Evolutionary conservation across 1,140 invertebrate genomes (phyloP).

Genomic region (Rhizoglyphus robini): DNA sequence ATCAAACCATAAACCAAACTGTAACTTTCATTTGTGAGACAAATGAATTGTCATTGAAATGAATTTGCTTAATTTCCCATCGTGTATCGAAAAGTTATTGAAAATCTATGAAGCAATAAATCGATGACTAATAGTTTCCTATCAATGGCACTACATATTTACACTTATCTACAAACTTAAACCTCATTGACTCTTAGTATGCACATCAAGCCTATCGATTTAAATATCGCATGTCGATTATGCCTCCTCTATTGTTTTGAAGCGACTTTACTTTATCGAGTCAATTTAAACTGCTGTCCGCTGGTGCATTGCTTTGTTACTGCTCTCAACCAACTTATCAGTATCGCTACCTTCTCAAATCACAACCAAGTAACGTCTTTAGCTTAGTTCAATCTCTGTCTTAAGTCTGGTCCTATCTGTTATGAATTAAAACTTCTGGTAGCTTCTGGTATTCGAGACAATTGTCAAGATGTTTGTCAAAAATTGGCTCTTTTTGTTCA

Average conservation of each 20-base stretch:
- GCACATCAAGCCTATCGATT: neutral
- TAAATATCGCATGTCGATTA: too few relatives aligned
- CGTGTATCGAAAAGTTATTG: neutral
- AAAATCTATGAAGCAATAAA: too few relatives aligned
- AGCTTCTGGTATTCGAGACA: neutral
- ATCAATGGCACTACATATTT: neutral
- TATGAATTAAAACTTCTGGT: neutral
- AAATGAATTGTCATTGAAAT: neutral
- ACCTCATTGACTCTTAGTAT: neutral
- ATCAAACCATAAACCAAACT: too few relatives aligned
- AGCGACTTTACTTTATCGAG: too few relatives aligned
- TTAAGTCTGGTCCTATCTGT: neutral
- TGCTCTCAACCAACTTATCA: too few relatives aligned
- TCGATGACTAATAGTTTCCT: too few relatives aligned
- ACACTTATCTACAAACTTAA: neutral
- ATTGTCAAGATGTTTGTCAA: neutral
- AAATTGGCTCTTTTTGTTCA: too few relatives aligned
- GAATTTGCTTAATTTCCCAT: neutral
- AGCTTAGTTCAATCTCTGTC: neutral
- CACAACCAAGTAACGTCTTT: neutral
- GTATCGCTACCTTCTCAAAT: neutral
- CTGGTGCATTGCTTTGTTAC: too few relatives aligned
- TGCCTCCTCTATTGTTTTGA: too few relatives aligned
- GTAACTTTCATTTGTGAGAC: too few relatives aligned
- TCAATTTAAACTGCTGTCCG: too few relatives aligned